Base-by-base conservation (phyloP, 2,888 invertebrate genomes). In the Melanophora roralis region DNA sequence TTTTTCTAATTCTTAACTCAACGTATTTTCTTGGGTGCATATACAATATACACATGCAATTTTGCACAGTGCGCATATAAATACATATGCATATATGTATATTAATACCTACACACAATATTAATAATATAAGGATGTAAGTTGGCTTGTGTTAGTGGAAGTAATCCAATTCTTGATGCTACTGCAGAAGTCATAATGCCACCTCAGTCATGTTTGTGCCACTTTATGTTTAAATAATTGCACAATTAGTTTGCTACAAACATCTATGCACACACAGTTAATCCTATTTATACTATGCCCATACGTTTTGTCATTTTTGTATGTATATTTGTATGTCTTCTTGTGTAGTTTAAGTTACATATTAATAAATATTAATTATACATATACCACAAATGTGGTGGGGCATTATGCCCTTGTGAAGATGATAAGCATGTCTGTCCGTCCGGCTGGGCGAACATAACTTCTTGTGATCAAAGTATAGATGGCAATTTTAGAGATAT, bases 221-320 rank as follows among this genome's bases (percentile, higher is more conserved):
- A 88, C 88, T 88, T 88, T 88, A 88, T 88, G 88, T 86, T 86
- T 88, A 88, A 88, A 88, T 88, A 88, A 88, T 88, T 88, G 87
- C 88, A 88, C 88, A 88, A 88, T 88, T 88, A 88, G 88, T 88
- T 88, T 88, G 86, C 85, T 85, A 45, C 64, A 53, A 45, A 55
- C 45, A 73, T 51, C 40, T 12, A 53, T 38, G 23, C 40, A 49
- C 27, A 21, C 27, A 23, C 11, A 60, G 36, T 40, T 69, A 69
- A 11, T 36, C 32, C 38, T 60, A 34, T 59, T 59, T 67, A 38
- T 45, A 16, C 9, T 36, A 19, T 12, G 6, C 27, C 3, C 27
- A 27, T 27, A 45, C 23, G 23, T 16, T 14, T 9, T 23, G 32
- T 12, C 40, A 21, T 36, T 51, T 32, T 8, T 51, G 36, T 14